Percentiles rank a stretch among this genome's conserved stretches.
These are phyloP conservation scores for Aphidoletes aphidimyza DNA, from an alignment of 2,888 invertebrate genomes.

Conservation along the genomic window DNA sequence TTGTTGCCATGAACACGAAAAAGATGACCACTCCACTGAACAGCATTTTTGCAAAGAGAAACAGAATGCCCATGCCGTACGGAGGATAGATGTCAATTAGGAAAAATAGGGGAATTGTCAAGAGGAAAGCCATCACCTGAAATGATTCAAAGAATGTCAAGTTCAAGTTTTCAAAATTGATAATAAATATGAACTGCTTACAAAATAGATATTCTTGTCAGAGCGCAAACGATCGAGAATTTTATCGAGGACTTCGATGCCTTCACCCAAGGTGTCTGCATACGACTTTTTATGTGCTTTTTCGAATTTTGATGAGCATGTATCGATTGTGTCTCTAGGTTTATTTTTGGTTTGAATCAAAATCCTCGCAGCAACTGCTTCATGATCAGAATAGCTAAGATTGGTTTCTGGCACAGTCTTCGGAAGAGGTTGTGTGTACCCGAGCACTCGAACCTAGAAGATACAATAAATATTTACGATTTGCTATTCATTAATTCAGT, in stretches of 20 bases:
- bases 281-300: neutral
- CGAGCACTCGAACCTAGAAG: constrained; percentile 66
- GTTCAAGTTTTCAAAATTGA: no score
- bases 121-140: constrained; percentile 60
- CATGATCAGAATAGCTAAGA: constrained; percentile 91
- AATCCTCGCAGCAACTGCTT: constrained; percentile 78
- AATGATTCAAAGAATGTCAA: neutral
- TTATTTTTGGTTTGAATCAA: constrained; percentile 59
- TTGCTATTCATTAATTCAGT: constrained; percentile 39
- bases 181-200: constrained; percentile 56
- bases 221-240: constrained; percentile 63
- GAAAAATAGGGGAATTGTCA: constrained; percentile 62
- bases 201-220: constrained; percentile 64
- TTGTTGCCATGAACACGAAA: constrained; percentile 78
- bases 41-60: constrained; percentile 71
- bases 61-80: constrained; percentile 65
- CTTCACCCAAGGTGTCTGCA: constrained; percentile 61
- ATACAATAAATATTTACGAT: constrained; percentile 55
- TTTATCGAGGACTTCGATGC: constrained; percentile 63
- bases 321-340: neutral
- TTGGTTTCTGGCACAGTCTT: constrained; percentile 75
- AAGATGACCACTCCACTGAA: constrained; percentile 76
- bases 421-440: constrained; percentile 78
- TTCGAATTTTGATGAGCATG: neutral
- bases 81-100: constrained; percentile 63